A percentile compares a stretch with the other conserved stretches of the same genome.
phyloP scores from a whole-genome alignment of 1,140 invertebrate genomes.

The Lepidurus packardi region DNA sequence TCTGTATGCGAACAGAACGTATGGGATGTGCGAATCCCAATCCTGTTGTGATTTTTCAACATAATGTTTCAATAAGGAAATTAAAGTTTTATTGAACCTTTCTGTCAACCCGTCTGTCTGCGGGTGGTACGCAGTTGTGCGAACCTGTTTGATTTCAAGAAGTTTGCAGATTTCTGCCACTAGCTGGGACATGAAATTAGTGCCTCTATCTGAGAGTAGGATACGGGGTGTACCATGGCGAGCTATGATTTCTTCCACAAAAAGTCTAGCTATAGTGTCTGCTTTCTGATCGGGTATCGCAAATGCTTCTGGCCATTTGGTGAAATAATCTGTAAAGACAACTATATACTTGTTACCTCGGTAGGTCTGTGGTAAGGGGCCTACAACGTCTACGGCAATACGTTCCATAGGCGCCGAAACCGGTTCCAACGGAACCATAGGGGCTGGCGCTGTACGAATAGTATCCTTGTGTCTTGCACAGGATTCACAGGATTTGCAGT shows the following conservation, averaged over 20 bases:
- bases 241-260: not conserved
- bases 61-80: not conserved
- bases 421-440: conserved; percentile 16
- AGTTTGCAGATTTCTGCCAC: not conserved
- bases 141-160: not conserved
- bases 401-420: not conserved
- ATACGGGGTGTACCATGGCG: not conserved
- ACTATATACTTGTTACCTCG: conserved; percentile 26
- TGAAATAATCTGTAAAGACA: conserved; percentile 23
- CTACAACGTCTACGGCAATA: conserved; percentile 25
- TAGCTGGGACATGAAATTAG: not conserved
- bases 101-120: not conserved
- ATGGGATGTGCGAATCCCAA: not conserved
- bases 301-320: conserved; percentile 25
- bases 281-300: not conserved
- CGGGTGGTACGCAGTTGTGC: not conserved
- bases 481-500: not conserved
- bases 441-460: not conserved
- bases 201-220: not conserved
- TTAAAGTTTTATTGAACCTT: not conserved
- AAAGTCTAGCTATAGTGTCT: not conserved
- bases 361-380: conserved; percentile 19
- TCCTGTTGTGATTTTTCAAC: not conserved
- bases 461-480: not conserved
- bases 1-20: not conserved